Conservation (phyloP, 2,797 vertebrate genomes). For the Lepilemur ruficaudatus region DNA sequence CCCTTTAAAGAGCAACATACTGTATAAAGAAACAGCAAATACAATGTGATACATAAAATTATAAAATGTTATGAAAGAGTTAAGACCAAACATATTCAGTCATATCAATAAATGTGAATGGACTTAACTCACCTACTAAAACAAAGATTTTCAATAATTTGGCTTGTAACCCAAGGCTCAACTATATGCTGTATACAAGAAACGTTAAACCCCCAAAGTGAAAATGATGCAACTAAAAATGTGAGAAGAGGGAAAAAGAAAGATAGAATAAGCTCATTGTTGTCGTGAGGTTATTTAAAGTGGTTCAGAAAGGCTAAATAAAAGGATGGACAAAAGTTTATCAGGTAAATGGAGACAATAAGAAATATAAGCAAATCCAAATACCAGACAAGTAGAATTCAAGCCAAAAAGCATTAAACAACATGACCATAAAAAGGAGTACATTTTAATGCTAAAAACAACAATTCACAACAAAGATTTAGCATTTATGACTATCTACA, state of each 20-base stretch:
- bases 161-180: neutral
- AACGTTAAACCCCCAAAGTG: neutral
- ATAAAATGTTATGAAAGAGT: neutral
- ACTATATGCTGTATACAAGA: neutral
- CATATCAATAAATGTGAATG: neutral
- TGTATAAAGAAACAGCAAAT: neutral
- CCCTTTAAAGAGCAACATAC: neutral
- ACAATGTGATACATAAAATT: neutral
- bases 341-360: neutral
- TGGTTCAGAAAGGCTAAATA: neutral
- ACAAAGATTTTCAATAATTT: neutral
- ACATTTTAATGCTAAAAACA: neutral
- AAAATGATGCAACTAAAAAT: neutral
- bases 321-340: neutral
- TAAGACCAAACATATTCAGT: neutral
- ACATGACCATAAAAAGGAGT: neutral
- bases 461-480: neutral
- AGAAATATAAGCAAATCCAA: neutral
- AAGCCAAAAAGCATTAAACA: conserved; percentile 7
- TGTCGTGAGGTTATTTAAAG: neutral
- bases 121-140: neutral
- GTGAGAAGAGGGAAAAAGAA: neutral
- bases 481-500: neutral
- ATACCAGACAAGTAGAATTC: neutral
- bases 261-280: neutral